Conservation (phyloP, 2,888 invertebrate species). For the Drosophila siamana region DNA sequence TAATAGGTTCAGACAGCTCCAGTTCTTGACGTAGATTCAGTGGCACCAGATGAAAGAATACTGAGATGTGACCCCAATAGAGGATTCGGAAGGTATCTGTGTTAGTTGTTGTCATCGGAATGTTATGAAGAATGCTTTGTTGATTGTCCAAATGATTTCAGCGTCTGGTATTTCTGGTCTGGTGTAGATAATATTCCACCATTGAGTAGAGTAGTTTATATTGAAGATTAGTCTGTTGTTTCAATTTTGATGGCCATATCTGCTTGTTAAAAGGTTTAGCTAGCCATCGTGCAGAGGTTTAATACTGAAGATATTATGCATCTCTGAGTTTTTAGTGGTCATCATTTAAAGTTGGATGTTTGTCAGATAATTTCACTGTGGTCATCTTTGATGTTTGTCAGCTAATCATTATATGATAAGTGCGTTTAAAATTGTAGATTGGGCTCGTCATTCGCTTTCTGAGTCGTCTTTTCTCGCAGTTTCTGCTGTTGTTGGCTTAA, state of each 20-base stretch:
- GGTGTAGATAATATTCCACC: background rate
- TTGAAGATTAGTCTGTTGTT: background rate
- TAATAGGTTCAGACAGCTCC: too few species aligned
- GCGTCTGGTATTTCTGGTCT: background rate
- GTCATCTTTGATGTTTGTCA: background rate
- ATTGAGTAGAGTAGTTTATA: background rate
- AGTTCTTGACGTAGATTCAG: too few species aligned
- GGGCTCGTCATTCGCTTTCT: background rate
- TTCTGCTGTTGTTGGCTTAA: too few species aligned
- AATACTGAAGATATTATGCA: background rate
- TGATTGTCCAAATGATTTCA: background rate
- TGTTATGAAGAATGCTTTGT: conserved; percentile 7
- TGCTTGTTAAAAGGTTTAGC: background rate
- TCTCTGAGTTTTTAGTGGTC: background rate
- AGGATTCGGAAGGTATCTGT: too few species aligned
- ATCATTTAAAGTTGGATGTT: background rate
- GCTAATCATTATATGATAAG: background rate
- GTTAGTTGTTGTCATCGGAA: background rate
- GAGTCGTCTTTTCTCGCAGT: too few species aligned
- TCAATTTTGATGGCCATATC: background rate
- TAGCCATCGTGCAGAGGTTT: background rate
- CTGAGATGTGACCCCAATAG: too few species aligned
- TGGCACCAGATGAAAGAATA: too few species aligned
- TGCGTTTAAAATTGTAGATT: background rate
- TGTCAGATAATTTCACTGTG: background rate